Conservation (phyloP, 2,113 vertebrate genomes). For the Sphaerodactylus townsendi region DNA sequence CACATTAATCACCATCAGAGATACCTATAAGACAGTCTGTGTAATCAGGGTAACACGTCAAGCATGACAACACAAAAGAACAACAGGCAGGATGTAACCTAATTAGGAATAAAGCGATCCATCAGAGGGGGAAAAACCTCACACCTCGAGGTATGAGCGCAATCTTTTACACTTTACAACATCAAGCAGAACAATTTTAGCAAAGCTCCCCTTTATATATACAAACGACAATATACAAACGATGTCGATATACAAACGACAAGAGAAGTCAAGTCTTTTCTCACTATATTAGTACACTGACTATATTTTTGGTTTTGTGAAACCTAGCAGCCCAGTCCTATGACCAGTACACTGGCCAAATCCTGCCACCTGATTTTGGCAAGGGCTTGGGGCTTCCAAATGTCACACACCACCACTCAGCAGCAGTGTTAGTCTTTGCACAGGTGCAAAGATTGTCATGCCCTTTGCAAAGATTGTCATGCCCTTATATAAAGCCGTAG, state of each 20-base stretch:
- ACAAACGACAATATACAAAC: slow-evolving; percentile 37
- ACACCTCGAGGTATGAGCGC: fast-evolving
- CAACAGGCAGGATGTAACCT: slow-evolving; percentile 38
- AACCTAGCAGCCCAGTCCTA: background rate
- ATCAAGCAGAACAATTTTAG: background rate
- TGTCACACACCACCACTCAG: background rate
- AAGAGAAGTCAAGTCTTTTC: slow-evolving; percentile 23
- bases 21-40: slow-evolving; percentile 72
- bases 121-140: background rate
- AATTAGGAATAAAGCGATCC: slow-evolving; percentile 3
- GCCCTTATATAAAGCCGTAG: too few species aligned
- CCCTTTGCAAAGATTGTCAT: too few species aligned
- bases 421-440: background rate
- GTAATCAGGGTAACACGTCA: slow-evolving; percentile 76
- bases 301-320: background rate
- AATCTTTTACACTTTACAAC: background rate
- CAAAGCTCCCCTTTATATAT: background rate
- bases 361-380: background rate
- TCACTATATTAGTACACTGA: slow-evolving; percentile 21
- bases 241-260: slow-evolving; percentile 36
- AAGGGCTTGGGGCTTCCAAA: background rate
- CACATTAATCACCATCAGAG: slow-evolving; percentile 81
- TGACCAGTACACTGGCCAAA: background rate
- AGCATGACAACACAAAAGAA: slow-evolving; percentile 68
- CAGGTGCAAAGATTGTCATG: too few species aligned